Base-by-base conservation (phyloP, 2,888 invertebrate species). In the Lottia gigantea region DNA sequence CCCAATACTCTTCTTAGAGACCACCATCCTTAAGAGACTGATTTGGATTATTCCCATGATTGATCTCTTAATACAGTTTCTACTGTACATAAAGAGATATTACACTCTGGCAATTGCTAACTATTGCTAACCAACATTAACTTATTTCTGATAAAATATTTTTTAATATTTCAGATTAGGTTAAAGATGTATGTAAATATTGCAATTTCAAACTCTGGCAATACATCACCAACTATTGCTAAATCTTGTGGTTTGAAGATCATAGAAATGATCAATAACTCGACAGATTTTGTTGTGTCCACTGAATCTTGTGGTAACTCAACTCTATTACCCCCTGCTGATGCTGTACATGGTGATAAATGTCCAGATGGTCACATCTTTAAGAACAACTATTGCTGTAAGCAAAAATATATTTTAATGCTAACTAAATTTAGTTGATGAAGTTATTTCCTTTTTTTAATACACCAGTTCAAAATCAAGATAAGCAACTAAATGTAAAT, bases 341-440 rank as follows among this genome's bases (percentile, higher is more conserved):
- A 65, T 16, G 26, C 23, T 14, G 65, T 63, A 64, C 74, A 72
- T 12, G 64, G 70, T 46, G 45, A 66, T 12, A 31, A 64, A 0
- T 76, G 76, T 66, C 67, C 70, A 2, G 23, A 26, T 11, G 76
- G 74, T 2, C 68, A 67, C 55, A 66, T 65, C 15, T 62, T 61
- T 31, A 47, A 65, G 4, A 46, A 66, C 31, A 61, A 65, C 2
- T 65, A 61, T 46, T 76, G 76, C 67, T 73, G 76, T 76, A 67
- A 74, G 76, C 71, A n/a, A 49, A n/a, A 25, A 23, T 2, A 23
- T 11, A 12, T 23, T 55, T 23, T n/a, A 11, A 23, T 23, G 19
- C 19, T 0, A 19, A 49, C 19, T 49, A 16, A 19, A 49, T 49
- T 49, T 49, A 49, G 16, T 49, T 49, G 2, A 40, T 40, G 11